Percentiles rank a stretch among this genome's conserved stretches.
These are phyloP conservation scores for Drosophila nebulosa DNA, from an alignment of 1,140 invertebrate species.

Conservation along the genomic window DNA sequence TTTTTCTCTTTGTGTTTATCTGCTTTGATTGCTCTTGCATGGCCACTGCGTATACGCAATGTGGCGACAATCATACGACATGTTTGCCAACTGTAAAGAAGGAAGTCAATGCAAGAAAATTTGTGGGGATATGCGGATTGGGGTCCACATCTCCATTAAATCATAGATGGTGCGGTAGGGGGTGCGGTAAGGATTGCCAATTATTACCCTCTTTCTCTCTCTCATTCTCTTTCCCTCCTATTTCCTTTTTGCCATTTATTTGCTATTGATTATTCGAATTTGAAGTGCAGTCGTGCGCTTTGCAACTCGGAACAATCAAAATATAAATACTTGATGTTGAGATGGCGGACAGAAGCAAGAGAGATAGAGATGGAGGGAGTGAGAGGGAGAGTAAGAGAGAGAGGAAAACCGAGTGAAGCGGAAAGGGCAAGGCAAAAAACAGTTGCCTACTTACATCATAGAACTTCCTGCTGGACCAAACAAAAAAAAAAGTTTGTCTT, in stretches of 20 bases:
- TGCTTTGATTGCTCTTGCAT: neutral
- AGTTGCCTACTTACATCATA: neutral
- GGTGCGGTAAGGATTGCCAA: no score
- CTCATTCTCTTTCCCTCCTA: neutral
- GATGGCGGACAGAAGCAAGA: neutral
- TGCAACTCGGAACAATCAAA: slow-evolving; percentile 33
- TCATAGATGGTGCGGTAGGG: neutral
- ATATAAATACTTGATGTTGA: slow-evolving; percentile 22
- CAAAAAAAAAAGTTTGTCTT: neutral
- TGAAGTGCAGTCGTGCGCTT: slow-evolving; percentile 44
- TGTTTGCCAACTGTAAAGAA: neutral
- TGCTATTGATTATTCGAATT: slow-evolving; percentile 60
- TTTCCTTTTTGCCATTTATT: neutral
- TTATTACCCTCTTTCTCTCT: no score
- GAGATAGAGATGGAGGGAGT: neutral
- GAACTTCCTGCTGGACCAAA: neutral
- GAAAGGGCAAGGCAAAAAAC: neutral
- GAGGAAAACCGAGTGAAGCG: neutral
- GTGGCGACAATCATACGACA: slow-evolving; percentile 16
- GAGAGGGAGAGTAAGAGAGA: neutral
- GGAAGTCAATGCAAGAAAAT: slow-evolving; percentile 4
- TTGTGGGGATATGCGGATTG: no score
- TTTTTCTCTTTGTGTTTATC: no score
- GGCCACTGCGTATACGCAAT: slow-evolving; percentile 40
- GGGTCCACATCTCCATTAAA: slow-evolving; percentile 5